Base-by-base conservation (phyloP, 2,113 vertebrate species). In the Trichomycterus rosablanca region DNA sequence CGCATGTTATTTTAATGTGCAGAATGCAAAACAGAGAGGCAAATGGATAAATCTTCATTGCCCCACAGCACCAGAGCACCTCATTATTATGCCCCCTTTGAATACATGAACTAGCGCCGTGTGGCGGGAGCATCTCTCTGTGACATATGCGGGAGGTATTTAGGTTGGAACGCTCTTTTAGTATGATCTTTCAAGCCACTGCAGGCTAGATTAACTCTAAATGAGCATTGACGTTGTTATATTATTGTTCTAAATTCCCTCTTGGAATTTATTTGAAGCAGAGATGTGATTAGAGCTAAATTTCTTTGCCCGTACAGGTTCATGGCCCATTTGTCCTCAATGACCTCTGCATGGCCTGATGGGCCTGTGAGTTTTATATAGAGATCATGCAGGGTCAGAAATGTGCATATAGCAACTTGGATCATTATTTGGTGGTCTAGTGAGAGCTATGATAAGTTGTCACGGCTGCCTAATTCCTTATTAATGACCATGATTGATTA, bases 141-240 rank as follows among this genome's bases (percentile, higher is more conserved):
- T 42, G 26, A 30, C 60, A 32, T 34, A 18, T 35, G 50, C 40
- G 44, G 6, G 26, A 11, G 32, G 50, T 37, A 28, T 45, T 39
- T 23, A 23, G 7, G 8, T 52, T 46, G 32, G 50, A 45, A 18
- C 16, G 32, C n/a, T 1, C 34, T 35, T n/a, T 54, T 7, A 45
- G 22, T 46, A 23, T 39, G 16, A 32, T 26, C 34, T 66, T 54
- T 63, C n/a, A 54, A 56, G 51, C 28, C 52, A 55, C 30, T 64
- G 16, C 34, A 61, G 23, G 69, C 50, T 66, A 55, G 66, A 71
- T 62, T 61, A 30, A 62, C 51, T 66, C 32, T 57, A 35, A 71
- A 66, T 51, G 58, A 45, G 19, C 45, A 35, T 46, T 53, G 34
- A 43, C 39, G 40, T 46, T 51, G 39, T 53, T 70, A 48, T 54